phyloP scores from a whole-genome alignment of 2,113 vertebrate species.

The Tauraco erythrolophus region DNA sequence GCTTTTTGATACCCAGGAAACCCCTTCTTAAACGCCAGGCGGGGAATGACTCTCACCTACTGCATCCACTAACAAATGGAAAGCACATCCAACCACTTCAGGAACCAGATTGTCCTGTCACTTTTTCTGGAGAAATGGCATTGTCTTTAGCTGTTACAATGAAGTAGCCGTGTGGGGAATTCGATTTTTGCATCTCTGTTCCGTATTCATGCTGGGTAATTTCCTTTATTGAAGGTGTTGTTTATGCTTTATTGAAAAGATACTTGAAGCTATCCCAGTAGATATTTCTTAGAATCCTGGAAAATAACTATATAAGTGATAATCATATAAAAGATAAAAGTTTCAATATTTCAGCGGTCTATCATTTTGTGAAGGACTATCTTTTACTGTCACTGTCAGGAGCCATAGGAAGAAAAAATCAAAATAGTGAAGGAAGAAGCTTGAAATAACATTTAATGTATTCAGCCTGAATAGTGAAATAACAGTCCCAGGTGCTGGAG shows the following conservation, averaged over 20 bases:
- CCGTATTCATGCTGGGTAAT: not conserved
- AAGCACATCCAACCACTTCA: not conserved
- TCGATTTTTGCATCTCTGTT: not conserved
- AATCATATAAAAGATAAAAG: not conserved
- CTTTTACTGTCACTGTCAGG: not conserved
- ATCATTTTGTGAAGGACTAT: not conserved
- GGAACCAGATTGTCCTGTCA: not conserved
- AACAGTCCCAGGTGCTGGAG: not conserved
- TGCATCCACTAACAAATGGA: not conserved
- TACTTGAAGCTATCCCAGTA: not conserved
- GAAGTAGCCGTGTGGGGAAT: not conserved
- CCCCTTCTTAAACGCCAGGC: not conserved
- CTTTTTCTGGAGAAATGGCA: not conserved
- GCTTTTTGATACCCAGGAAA: not conserved
- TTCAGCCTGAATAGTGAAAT: not conserved
- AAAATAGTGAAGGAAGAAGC: not conserved
- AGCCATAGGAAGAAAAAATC: not conserved
- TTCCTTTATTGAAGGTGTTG: not conserved
- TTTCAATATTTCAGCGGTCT: not conserved
- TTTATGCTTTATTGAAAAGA: constrained; percentile 12
- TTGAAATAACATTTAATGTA: not conserved
- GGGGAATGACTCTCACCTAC: fast-evolving
- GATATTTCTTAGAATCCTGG: not conserved
- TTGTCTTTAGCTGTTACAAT: not conserved
- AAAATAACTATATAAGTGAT: not conserved